Base-by-base conservation (phyloP, 2,113 vertebrate genomes). In the Gymnocephalus cernua region DNA sequence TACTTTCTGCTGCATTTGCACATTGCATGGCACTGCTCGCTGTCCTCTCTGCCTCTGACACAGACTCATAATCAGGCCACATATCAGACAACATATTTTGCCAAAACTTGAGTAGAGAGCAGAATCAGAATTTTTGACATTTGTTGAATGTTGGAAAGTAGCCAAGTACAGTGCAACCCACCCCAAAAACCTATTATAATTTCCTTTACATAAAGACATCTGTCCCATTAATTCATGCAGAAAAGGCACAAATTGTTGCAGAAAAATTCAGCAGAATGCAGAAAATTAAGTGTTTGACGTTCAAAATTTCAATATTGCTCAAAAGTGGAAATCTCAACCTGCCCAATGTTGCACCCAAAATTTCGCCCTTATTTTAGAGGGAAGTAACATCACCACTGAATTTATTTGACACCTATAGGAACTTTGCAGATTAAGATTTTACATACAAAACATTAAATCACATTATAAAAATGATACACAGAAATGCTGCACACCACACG, bases 1-100 rank as follows among this genome's bases (percentile, higher is more conserved):
- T 51, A 48, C 61, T 68, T 86, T 82, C 68, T 86, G 80, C 78
- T 74, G 74, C 65, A 79, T 86, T 70, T 75, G 84, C 82, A 84
- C 71, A 48, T 76, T 54, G 59, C 75, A 57, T 47, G 71, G 54
- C 66, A 50, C 47, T 25, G 25, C 69, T 82, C 32, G 35, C 75
- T 45, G 29, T 56, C 6, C 70, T 80, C 57, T 62, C 41, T 75
- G 59, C 56, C 10, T 56, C 19, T 41, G 70, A 68, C 62, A 69
- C 57, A 57, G 19, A 58, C 56, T 78, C 41, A 47, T 58, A 73
- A 78, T 83, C 78, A 69, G 51, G 3, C 47, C 13, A n/a, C n/a
- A n/a, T n/a, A n/a, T n/a, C n/a, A n/a, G 11, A 65, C 19, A 12
- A n/a, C n/a, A 21, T 25, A 25, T 47, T 45, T 66, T 18, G 12